Evolutionary conservation across 2,113 vertebrate species (phyloP).

Genomic region (Epinephelus lanceolatus): DNA sequence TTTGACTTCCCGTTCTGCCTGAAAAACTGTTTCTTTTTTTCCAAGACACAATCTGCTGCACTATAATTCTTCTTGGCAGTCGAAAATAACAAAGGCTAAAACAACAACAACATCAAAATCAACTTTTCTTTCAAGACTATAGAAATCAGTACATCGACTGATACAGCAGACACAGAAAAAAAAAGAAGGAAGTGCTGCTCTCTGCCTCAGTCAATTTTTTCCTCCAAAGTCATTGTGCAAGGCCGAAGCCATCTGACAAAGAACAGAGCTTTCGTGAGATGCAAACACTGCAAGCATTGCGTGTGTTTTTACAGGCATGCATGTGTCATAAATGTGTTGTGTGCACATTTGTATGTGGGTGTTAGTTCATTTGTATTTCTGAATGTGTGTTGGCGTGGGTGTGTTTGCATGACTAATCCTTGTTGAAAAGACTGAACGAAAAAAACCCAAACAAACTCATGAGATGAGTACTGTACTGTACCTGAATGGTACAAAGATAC

Average conservation of each 20-base stretch:
- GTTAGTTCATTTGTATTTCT: not conserved
- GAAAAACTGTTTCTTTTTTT: constrained; percentile 32
- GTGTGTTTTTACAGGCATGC: not conserved
- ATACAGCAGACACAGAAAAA: not conserved
- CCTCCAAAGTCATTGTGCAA: constrained; percentile 28
- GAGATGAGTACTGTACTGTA: no score
- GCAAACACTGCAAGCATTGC: not conserved
- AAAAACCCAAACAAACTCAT: not conserved
- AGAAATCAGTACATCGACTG: constrained; percentile 7
- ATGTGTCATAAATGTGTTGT: constrained; percentile 9
- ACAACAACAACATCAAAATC: constrained; percentile 20
- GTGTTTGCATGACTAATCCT: constrained; percentile 18
- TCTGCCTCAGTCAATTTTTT: constrained; percentile 17
- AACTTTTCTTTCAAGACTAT: constrained; percentile 3
- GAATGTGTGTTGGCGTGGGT: not conserved
- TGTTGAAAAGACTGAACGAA: not conserved
- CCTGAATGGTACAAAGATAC: constrained; percentile 18
- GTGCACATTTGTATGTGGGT: constrained; percentile 6
- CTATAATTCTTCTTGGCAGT: constrained; percentile 52
- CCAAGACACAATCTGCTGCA: constrained; percentile 63
- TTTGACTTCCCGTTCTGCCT: constrained; percentile 65
- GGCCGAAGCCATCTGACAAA: constrained; percentile 28
- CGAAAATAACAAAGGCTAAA: constrained; percentile 24
- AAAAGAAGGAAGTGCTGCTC: not conserved
- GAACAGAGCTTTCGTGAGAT: constrained; percentile 14